Evolutionary conservation across 2,888 invertebrate genomes (phyloP).

Genomic region (Cerastis rubricosa): DNA sequence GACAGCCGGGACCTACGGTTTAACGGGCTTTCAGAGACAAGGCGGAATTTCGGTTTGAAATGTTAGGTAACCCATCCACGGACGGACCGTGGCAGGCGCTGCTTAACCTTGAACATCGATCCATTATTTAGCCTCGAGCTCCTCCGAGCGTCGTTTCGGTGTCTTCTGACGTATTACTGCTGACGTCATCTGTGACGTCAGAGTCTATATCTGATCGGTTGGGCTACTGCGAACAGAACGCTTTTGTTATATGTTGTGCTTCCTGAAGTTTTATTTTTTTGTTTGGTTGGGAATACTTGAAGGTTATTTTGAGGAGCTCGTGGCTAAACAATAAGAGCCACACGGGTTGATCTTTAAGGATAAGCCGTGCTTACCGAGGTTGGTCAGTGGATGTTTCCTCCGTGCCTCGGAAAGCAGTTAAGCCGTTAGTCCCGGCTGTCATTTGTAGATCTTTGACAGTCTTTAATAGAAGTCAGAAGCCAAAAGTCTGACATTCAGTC

Average conservation of each 20-base stretch:
- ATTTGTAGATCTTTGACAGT: no score
- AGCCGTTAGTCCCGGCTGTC: no score
- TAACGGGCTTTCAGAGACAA: not conserved
- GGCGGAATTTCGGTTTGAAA: not conserved
- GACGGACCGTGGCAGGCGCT: not conserved
- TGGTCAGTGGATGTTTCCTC: no score
- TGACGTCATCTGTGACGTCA: constrained; percentile 34
- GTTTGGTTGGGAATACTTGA: not conserved
- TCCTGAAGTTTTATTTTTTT: constrained; percentile 25
- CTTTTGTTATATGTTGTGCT: constrained; percentile 25
- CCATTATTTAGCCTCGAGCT: not conserved
- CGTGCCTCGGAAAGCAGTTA: no score
- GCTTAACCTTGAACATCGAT: not conserved
- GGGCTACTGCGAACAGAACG: constrained; percentile 27
- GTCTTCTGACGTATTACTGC: constrained; percentile 28
- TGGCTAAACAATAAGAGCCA: no score
- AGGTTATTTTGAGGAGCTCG: not conserved
- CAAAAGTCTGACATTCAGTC: no score
- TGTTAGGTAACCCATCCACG: not conserved
- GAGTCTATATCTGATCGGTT: constrained; percentile 10
- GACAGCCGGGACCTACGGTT: not conserved
- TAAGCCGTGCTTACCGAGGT: no score
- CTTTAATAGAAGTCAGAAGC: no score
- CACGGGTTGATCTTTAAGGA: no score
- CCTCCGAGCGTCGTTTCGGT: not conserved